A percentile compares a stretch with the other conserved stretches of the same genome.
These are phyloP conservation scores for Cynocephalus volans DNA, from an alignment of 2,113 vertebrate genomes.

Conservation along the genomic window DNA sequence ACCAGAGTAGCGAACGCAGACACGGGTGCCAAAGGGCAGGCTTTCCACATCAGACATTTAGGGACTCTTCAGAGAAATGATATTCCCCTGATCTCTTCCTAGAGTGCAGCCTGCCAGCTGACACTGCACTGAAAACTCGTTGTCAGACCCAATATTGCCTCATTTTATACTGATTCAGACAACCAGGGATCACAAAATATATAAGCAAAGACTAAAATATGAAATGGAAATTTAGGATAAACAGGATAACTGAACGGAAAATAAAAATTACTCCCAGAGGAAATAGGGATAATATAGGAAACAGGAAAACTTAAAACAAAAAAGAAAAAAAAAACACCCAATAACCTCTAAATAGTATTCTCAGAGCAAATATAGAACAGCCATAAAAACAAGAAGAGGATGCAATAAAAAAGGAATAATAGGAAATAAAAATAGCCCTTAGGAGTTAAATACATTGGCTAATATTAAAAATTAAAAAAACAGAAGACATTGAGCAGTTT, in stretches of 20 bases:
- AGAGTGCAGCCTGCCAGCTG: neutral
- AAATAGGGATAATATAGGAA: neutral
- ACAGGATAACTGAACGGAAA: neutral
- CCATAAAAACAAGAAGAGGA: neutral
- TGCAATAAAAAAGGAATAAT: neutral
- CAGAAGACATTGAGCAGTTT: neutral
- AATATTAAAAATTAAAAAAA: neutral
- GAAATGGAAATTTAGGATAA: neutral
- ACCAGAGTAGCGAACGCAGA: neutral
- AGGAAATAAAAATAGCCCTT: neutral
- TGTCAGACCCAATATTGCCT: neutral
- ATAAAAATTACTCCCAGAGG: neutral
- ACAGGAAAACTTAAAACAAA: neutral
- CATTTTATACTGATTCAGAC: neutral
- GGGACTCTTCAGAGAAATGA: neutral
- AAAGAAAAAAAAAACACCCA: neutral
- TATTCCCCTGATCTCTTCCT: no score
- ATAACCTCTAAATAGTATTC: neutral
- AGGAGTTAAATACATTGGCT: neutral
- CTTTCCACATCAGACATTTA: fast-evolving
- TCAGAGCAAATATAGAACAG: neutral
- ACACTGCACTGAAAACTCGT: neutral
- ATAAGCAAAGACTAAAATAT: neutral
- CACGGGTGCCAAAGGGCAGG: fast-evolving
- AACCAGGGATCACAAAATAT: neutral